phyloP scores from a whole-genome alignment of 2,797 vertebrate genomes.

The Australoheros facetus region DNA sequence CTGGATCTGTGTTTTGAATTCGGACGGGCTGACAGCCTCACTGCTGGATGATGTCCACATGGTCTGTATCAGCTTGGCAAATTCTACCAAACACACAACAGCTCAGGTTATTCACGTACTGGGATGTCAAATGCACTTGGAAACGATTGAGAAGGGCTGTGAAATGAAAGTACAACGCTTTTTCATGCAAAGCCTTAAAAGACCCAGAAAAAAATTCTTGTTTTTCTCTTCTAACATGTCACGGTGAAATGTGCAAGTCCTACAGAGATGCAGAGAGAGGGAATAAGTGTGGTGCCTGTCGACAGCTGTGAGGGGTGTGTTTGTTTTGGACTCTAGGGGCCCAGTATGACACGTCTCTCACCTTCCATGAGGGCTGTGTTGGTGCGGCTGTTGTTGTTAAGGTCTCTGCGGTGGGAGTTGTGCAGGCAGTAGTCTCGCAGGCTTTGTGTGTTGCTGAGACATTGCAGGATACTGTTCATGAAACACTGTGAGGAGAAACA shows the following conservation, averaged over 20 bases:
- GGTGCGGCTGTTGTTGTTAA: constrained; percentile 91
- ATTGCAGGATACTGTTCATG: constrained; percentile 99
- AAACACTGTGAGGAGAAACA: constrained; percentile 86
- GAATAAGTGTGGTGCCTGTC: neutral
- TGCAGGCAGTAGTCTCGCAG: constrained; percentile 96
- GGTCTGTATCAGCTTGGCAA: constrained; percentile 95
- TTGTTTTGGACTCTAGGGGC: constrained; percentile 25
- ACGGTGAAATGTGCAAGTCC: neutral
- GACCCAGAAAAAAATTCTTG: neutral
- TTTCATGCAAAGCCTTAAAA: neutral
- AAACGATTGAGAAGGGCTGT: neutral
- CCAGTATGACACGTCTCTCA: constrained; percentile 58
- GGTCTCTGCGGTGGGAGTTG: constrained; percentile 92
- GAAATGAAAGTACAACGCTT: neutral
- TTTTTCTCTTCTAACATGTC: neutral
- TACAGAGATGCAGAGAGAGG: neutral
- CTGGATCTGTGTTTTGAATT: constrained; percentile 99
- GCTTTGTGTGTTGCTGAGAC: constrained; percentile 96
- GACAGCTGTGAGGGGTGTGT: neutral
- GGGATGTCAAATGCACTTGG: neutral
- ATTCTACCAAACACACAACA: constrained; percentile 80
- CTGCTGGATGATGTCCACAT: constrained; percentile 93
- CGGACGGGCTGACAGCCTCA: constrained; percentile 93
- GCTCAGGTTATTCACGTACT: constrained; percentile 1
- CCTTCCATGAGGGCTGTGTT: constrained; percentile 96